Percentiles rank a stretch among this genome's conserved stretches.
Conservation (phyloP, 2,888 invertebrate genomes). For the Corbicula japonica region DNA sequence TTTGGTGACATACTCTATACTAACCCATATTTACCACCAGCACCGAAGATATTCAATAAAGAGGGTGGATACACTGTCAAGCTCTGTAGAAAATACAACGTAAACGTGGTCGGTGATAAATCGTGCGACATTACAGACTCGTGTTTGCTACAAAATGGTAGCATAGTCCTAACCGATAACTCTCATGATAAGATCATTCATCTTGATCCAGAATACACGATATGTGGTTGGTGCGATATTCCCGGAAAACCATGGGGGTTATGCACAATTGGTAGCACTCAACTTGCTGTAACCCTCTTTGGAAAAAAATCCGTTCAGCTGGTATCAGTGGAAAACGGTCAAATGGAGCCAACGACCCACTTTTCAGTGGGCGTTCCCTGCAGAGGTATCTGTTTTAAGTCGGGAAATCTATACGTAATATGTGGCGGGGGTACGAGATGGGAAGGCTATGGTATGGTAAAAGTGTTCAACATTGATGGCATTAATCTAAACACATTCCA, state of each 20-base stretch:
- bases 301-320: neutral
- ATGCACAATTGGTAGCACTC: neutral
- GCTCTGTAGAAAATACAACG: no score
- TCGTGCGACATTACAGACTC: no score
- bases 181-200: neutral
- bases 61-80: no score
- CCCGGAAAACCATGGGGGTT: conserved; percentile 1
- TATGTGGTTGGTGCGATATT: neutral
- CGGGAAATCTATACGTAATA: neutral
- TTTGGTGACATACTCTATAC: no score
- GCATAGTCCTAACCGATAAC: neutral
- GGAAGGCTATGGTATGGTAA: conserved; percentile 8
- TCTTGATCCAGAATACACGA: neutral
- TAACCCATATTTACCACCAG: no score
- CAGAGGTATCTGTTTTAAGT: neutral
- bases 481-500: neutral
- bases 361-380: neutral
- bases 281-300: conserved; percentile 1
- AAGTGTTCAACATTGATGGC: neutral
- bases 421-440: conserved; percentile 3
- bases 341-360: neutral
- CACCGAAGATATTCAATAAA: no score
- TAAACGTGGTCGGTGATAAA: no score
- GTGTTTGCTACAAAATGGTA: neutral
- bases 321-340: neutral